Evolutionary conservation across 2,888 invertebrate species (phyloP).

Genomic region (Acanthococcus lagerstroemiae): DNA sequence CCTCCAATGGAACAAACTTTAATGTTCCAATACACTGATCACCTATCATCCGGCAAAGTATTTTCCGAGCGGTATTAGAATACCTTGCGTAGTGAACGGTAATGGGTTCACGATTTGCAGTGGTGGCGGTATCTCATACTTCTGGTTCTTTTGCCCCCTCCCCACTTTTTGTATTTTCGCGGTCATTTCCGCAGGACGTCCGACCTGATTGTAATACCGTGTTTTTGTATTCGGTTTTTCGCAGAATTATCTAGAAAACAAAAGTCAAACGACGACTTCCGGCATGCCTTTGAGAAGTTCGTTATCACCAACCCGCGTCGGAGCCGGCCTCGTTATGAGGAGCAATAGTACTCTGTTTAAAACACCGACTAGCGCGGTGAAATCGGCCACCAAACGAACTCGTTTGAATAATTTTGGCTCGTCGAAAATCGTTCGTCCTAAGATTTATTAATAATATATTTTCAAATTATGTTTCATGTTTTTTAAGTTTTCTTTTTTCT

Average conservation of each 20-base stretch:
- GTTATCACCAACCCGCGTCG: constrained; percentile 9
- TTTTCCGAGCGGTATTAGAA: no score
- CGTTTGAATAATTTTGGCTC: not conserved
- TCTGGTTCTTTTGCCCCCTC: no score
- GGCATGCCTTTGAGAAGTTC: constrained; percentile 22
- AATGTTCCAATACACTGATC: no score
- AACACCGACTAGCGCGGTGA: constrained; percentile 12
- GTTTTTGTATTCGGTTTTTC: not conserved
- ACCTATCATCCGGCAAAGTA: no score
- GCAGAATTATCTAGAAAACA: constrained; percentile 14
- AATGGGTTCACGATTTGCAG: no score
- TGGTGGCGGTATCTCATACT: no score
- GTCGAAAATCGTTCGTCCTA: constrained; percentile 8
- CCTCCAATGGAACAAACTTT: no score
- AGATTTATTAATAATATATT: constrained; percentile 7
- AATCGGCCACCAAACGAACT: constrained; percentile 2
- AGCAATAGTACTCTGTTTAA: not conserved
- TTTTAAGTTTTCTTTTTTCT: not conserved
- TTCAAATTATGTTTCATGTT: not conserved
- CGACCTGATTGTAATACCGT: no score
- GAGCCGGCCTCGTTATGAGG: not conserved
- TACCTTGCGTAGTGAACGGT: no score
- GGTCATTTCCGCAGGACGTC: no score
- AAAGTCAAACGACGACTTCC: not conserved
- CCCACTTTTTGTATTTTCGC: no score